Percentiles rank a stretch among this genome's conserved stretches.
phyloP scores from a whole-genome alignment of 2,888 invertebrate genomes.

The Hymenopus coronatus region DNA sequence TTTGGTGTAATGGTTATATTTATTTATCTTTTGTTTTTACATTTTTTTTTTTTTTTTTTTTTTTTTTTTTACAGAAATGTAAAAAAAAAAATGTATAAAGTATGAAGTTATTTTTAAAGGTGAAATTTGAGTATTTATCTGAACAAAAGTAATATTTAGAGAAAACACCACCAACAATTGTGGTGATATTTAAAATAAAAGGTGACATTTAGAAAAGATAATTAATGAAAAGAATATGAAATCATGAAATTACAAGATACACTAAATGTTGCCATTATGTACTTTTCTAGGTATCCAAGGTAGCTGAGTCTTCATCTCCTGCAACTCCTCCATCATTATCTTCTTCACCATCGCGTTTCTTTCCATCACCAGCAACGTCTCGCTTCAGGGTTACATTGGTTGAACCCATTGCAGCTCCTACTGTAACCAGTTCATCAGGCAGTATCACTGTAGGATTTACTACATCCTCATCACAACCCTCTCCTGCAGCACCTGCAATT shows the following conservation, averaged over 20 bases:
- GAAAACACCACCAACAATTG: too few relatives aligned
- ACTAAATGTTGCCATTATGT: neutral
- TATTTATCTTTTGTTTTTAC: too few relatives aligned
- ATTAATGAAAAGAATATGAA: too few relatives aligned
- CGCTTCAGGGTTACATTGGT: constrained; percentile 47
- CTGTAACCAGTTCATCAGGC: constrained; percentile 35
- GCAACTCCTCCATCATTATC: constrained; percentile 26
- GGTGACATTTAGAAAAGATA: too few relatives aligned
- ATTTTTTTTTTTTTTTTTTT: too few relatives aligned
- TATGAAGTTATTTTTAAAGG: too few relatives aligned
- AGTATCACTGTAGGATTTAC: constrained; percentile 47
- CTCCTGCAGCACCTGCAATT: neutral
- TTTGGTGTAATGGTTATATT: too few relatives aligned
- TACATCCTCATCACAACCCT: neutral
- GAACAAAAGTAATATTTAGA: too few relatives aligned
- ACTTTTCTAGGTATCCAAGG: constrained; percentile 44
- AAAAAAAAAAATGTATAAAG: too few relatives aligned
- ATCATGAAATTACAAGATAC: neutral
- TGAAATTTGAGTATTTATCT: too few relatives aligned
- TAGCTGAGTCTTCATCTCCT: constrained; percentile 42
- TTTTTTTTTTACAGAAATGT: too few relatives aligned
- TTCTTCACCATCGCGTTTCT: constrained; percentile 31
- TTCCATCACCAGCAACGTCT: constrained; percentile 34
- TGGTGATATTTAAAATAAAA: too few relatives aligned
- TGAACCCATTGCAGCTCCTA: constrained; percentile 39